These are phyloP conservation scores for Microctenopoma stevenorrisi DNA, from an alignment of 2,797 vertebrate species.

Conservation along the genomic window DNA sequence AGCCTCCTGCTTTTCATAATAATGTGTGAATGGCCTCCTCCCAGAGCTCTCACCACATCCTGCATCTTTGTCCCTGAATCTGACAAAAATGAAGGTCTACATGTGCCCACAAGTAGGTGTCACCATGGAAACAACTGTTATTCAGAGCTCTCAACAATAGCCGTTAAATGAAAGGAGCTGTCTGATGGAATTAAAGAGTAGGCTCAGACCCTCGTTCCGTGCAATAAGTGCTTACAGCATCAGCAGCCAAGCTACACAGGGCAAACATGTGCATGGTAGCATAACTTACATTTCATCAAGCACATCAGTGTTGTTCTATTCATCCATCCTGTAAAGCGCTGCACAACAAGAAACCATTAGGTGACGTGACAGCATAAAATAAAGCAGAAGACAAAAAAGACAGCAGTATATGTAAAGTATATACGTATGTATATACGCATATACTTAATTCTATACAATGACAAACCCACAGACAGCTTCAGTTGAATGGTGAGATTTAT, in stretches of 20 bases:
- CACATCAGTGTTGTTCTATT: slow-evolving; percentile 10
- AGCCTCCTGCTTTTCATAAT: slow-evolving; percentile 50
- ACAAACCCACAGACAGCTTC: slow-evolving; percentile 45
- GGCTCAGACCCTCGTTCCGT: slow-evolving; percentile 56
- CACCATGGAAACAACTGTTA: slow-evolving; percentile 85
- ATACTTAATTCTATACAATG: background rate
- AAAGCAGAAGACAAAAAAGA: slow-evolving; percentile 1
- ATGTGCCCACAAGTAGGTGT: slow-evolving; percentile 75
- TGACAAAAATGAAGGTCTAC: slow-evolving; percentile 77
- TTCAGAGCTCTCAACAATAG: slow-evolving; percentile 78
- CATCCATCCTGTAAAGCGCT: slow-evolving; percentile 5
- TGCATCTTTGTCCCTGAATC: slow-evolving; percentile 71
- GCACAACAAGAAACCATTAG: slow-evolving; percentile 1
- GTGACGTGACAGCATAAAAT: background rate
- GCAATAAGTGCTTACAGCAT: slow-evolving; percentile 38
- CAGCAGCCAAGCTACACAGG: slow-evolving; percentile 37
- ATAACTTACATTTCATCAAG: slow-evolving; percentile 42
- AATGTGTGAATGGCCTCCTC: slow-evolving; percentile 60
- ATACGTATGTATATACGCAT: background rate
- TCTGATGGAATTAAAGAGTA: slow-evolving; percentile 76
- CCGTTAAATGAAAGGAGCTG: slow-evolving; percentile 77
- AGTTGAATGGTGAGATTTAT: slow-evolving; percentile 78
- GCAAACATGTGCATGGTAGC: slow-evolving; percentile 39
- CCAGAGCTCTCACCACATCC: slow-evolving; percentile 43
- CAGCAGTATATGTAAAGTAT: background rate